These are phyloP conservation scores for Cyphomyrus plagiostoma DNA, from an alignment of 2,113 vertebrate species.

Conservation along the genomic window DNA sequence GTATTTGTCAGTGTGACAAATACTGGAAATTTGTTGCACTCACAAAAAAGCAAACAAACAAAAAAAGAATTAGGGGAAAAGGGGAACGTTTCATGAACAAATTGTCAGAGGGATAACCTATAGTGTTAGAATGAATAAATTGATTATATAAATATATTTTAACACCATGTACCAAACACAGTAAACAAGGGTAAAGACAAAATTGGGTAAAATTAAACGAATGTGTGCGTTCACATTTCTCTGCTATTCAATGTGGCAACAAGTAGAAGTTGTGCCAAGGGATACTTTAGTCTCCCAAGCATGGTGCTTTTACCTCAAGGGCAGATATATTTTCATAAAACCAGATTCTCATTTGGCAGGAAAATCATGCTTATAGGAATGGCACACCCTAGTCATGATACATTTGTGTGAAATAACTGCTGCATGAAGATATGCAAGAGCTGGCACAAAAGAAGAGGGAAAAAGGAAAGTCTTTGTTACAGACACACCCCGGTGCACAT, in stretches of 20 bases:
- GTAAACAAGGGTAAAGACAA: conserved; percentile 23
- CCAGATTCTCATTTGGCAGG: not conserved
- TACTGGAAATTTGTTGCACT: conserved; percentile 18
- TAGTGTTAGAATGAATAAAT: conserved; percentile 25
- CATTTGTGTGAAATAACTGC: not conserved
- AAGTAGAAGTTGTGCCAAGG: conserved; percentile 14
- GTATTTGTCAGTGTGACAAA: conserved; percentile 3
- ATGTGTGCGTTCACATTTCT: conserved; percentile 2
- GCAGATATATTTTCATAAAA: conserved; percentile 15
- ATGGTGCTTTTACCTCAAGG: not conserved
- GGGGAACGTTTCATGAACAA: not conserved
- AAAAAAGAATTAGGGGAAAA: not conserved
- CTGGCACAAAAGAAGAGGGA: not conserved
- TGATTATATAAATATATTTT: conserved; percentile 30
- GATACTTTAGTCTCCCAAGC: conserved; percentile 18
- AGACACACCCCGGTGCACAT: too few species aligned
- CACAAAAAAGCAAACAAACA: not conserved
- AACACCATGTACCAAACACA: conserved; percentile 28
- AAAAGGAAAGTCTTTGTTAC: too few species aligned
- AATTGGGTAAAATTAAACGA: not conserved
- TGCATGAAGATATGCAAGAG: not conserved
- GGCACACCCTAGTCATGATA: not conserved
- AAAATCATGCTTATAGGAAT: conserved; percentile 7
- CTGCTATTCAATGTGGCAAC: conserved; percentile 10
- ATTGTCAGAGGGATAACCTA: conserved; percentile 20